Conservation (phyloP, 2,797 vertebrate species). For the Cossypha caffra region DNA sequence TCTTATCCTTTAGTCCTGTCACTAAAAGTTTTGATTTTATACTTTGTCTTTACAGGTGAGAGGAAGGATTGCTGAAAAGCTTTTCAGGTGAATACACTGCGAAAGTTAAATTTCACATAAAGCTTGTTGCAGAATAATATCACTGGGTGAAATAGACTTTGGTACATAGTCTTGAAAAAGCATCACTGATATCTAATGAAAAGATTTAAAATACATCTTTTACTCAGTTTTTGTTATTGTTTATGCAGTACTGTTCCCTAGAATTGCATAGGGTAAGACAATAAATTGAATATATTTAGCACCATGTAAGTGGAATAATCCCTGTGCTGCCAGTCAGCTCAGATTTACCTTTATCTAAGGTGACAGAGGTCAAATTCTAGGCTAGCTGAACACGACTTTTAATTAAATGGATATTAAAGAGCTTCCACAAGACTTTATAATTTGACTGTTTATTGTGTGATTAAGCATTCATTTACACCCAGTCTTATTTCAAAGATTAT, state of each 20-base stretch:
- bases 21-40: not conserved
- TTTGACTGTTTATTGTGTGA: not conserved
- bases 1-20: not conserved
- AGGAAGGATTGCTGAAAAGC: not conserved
- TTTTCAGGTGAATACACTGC: not conserved
- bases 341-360: not conserved
- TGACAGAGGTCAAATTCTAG: not conserved
- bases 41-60: not conserved
- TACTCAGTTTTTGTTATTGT: not conserved
- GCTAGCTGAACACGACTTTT: not conserved
- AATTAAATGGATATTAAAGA: constrained; percentile 44
- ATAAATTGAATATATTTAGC: not conserved
- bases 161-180: not conserved
- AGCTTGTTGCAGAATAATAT: not conserved
- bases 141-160: not conserved
- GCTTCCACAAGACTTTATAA: not conserved
- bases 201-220: not conserved
- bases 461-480: constrained; percentile 22
- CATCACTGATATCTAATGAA: not conserved
- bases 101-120: not conserved
- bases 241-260: not conserved
- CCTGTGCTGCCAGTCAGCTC: not conserved
- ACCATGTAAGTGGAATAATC: not conserved
- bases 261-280: not conserved
- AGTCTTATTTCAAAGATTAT: constrained; percentile 19